These are phyloP conservation scores for Idaea biselata DNA, from an alignment of 2,888 invertebrate genomes.

Conservation along the genomic window DNA sequence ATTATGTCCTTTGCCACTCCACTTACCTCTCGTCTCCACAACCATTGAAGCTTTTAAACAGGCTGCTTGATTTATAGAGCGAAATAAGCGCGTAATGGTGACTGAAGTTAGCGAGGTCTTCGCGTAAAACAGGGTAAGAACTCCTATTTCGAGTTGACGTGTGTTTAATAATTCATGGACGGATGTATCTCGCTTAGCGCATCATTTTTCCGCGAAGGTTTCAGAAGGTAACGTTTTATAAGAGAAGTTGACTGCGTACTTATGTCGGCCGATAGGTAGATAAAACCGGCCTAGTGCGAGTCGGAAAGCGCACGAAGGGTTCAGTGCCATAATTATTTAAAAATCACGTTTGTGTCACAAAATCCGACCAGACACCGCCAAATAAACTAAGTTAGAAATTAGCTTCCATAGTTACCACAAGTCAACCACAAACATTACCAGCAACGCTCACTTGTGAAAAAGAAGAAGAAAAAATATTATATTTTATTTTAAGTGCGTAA, in stretches of 20 bases:
- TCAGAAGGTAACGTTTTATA: not conserved
- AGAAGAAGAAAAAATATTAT: no score
- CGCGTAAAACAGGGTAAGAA: conserved; percentile 3
- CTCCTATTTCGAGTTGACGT: conserved; percentile 23
- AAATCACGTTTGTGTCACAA: no score
- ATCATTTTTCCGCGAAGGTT: conserved; percentile 26
- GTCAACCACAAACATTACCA: no score
- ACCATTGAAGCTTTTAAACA: not conserved
- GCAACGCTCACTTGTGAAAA: no score
- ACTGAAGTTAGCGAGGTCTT: not conserved
- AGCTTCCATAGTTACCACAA: no score
- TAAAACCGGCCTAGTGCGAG: no score
- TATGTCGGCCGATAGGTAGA: not conserved
- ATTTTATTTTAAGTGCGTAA: no score
- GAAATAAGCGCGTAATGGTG: not conserved
- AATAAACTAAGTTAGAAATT: no score
- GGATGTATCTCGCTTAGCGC: conserved; percentile 32
- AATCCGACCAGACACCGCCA: no score
- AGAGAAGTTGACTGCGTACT: not conserved
- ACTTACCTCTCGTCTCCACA: not conserved
- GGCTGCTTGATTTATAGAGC: not conserved
- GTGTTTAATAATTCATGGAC: conserved; percentile 33
- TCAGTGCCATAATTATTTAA: no score
- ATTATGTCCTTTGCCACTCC: conserved; percentile 1
- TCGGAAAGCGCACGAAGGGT: no score